phyloP scores from a whole-genome alignment of 2,888 invertebrate genomes.

The Dinocampus coccinellae region DNA sequence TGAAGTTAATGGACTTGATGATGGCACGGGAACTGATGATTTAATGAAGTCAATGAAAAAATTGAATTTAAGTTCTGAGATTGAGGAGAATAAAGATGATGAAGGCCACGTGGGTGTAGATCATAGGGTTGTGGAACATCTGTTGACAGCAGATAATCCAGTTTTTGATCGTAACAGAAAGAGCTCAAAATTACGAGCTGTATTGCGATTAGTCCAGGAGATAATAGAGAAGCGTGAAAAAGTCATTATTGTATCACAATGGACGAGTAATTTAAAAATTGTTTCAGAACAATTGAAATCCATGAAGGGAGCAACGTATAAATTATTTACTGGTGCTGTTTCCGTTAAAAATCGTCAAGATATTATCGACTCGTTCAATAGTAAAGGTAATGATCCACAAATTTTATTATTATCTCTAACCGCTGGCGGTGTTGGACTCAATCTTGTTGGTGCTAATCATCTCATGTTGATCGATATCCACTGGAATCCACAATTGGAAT shows the following conservation, averaged over 20 bases:
- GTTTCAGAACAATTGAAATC: constrained; percentile 77
- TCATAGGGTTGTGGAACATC: constrained; percentile 59
- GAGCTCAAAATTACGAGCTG: constrained; percentile 78
- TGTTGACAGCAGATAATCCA: constrained; percentile 79
- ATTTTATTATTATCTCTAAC: constrained; percentile 88
- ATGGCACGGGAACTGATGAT: constrained; percentile 72
- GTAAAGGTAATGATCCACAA: constrained; percentile 59
- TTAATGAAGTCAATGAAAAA: constrained; percentile 77
- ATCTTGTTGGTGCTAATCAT: constrained; percentile 93
- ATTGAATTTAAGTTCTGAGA: constrained; percentile 64
- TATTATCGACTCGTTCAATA: constrained; percentile 59
- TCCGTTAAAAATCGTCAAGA: constrained; percentile 78
- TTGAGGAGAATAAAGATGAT: neutral
- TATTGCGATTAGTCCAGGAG: constrained; percentile 73
- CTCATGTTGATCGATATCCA: constrained; percentile 91
- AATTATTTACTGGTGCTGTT: constrained; percentile 78
- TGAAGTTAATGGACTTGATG: constrained; percentile 66
- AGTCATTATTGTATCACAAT: constrained; percentile 91
- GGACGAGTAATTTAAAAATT: constrained; percentile 86
- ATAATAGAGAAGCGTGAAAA: constrained; percentile 74
- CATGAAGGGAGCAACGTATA: constrained; percentile 72
- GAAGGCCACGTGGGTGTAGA: neutral
- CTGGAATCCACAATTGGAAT: constrained; percentile 97
- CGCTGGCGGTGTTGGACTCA: constrained; percentile 95
- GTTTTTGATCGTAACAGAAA: constrained; percentile 74